These are phyloP conservation scores for Channa argus DNA, from an alignment of 2,113 vertebrate genomes.

Conservation along the genomic window DNA sequence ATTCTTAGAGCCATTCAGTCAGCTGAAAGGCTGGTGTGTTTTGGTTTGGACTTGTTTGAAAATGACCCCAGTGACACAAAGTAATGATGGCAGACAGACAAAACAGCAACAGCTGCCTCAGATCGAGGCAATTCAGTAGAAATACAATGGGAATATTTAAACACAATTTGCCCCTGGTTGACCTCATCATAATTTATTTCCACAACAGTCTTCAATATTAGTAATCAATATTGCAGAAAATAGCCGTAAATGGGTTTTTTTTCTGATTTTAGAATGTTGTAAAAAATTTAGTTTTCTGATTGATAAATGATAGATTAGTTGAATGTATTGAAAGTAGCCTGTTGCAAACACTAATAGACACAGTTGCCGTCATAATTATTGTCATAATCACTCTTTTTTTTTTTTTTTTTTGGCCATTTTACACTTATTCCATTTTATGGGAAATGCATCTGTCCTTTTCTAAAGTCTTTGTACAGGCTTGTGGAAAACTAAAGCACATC, in stretches of 20 bases:
- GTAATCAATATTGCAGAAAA: not conserved
- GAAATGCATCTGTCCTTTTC: too few relatives aligned
- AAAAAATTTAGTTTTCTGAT: not conserved
- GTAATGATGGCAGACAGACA: slow-evolving; percentile 64
- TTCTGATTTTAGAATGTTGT: too few relatives aligned
- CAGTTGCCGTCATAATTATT: too few relatives aligned
- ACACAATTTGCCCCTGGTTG: not conserved
- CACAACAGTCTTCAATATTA: not conserved
- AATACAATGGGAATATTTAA: slow-evolving; percentile 6
- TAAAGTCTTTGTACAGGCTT: not conserved
- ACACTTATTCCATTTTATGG: too few relatives aligned
- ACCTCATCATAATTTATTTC: too few relatives aligned
- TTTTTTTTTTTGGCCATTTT: too few relatives aligned
- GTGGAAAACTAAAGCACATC: not conserved
- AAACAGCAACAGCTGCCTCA: not conserved
- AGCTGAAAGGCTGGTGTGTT: slow-evolving; percentile 89
- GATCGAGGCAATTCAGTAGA: not conserved
- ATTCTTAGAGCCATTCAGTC: slow-evolving; percentile 89
- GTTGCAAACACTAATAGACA: slow-evolving; percentile 15
- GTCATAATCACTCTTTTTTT: not conserved
- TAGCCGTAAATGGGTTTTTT: too few relatives aligned
- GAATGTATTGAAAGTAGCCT: slow-evolving; percentile 41
- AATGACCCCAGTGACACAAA: slow-evolving; percentile 80
- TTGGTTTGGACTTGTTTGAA: slow-evolving; percentile 91
- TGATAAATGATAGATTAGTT: slow-evolving; percentile 1